phyloP scores from a whole-genome alignment of 2,797 vertebrate species.

The Hippopotamyrus pictus region DNA sequence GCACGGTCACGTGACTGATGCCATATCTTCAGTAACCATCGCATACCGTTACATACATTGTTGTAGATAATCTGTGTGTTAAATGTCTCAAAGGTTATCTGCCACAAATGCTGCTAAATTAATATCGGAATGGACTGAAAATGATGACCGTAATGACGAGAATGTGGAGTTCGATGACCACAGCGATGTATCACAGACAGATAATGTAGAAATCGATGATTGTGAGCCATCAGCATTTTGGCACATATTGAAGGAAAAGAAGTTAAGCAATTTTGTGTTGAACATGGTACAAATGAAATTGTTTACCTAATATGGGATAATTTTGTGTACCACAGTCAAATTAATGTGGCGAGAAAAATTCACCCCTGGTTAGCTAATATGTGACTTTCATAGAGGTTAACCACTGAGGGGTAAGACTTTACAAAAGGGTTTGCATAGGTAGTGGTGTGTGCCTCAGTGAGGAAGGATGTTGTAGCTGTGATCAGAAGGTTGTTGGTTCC shows the following conservation, averaged over 20 bases:
- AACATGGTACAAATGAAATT: background rate
- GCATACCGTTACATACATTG: background rate
- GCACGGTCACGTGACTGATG: background rate
- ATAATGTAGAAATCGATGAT: background rate
- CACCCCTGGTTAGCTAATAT: background rate
- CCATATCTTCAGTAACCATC: background rate
- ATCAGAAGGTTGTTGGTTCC: background rate
- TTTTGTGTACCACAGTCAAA: background rate
- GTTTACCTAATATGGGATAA: background rate
- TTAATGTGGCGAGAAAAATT: background rate
- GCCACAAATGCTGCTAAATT: background rate
- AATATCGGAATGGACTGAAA: background rate
- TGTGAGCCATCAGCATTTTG: background rate
- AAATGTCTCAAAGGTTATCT: background rate
- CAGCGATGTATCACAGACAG: background rate
- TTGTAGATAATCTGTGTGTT: background rate
- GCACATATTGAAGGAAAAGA: background rate
- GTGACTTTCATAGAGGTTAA: background rate
- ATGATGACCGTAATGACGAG: background rate
- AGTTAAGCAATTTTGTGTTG: background rate
- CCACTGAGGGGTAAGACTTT: background rate
- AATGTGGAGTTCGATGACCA: background rate
- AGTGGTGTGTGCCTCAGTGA: background rate
- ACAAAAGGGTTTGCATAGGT: background rate
- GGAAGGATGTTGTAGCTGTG: background rate